Evolutionary conservation across 2,888 invertebrate species (phyloP), one percentile per base, ranked within the genome.

Genomic region (Platycheirus albimanus): DNA sequence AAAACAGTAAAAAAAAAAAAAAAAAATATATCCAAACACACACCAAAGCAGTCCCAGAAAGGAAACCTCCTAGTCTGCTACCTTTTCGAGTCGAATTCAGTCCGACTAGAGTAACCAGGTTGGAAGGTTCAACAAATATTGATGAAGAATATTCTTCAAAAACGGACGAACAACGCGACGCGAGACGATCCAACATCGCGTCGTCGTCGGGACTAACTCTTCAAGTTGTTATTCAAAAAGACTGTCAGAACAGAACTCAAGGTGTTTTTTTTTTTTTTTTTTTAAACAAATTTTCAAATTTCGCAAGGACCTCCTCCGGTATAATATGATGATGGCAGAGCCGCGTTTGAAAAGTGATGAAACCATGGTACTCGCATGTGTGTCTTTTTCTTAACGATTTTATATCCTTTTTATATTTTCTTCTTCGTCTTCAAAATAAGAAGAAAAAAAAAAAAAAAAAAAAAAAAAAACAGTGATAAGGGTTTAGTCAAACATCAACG

Each of bases 61-160:
- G 81, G 72, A 85, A 84, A 63, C 75, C 67, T 76, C 58, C 74
- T 76, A 74, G 75, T 79, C 69, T 74, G 66, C 61, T 70, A 84
- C 84, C 79, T 84, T 79, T 75, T 52, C 28, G 79, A 84, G 71
- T 74, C 64, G 76, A 4, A 71, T 84, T 81, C 83, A 86, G 85
- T 86, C 63, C 58, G 74, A 76, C 75, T 81, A 72, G 84, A 85
- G 85, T 75, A 85, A 85, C 84, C 85, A 86, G 71, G 78, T 86
- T 81, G 85, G 77, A 85, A 86, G 85, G 86, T 84, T 80, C 76
- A 69, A 75, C 58, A n/a, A n/a, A n/a, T 58, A 56, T 41, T 28
- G 69, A 49, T 43, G 69, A 74, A 69, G 75, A 58, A 43, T 58
- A 58, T 41, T 41, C 19, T 91, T 92, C 90, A 92, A 92, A 92